Conservation (phyloP, 2,888 invertebrate genomes). For the Leptarthrus brevirostris region DNA sequence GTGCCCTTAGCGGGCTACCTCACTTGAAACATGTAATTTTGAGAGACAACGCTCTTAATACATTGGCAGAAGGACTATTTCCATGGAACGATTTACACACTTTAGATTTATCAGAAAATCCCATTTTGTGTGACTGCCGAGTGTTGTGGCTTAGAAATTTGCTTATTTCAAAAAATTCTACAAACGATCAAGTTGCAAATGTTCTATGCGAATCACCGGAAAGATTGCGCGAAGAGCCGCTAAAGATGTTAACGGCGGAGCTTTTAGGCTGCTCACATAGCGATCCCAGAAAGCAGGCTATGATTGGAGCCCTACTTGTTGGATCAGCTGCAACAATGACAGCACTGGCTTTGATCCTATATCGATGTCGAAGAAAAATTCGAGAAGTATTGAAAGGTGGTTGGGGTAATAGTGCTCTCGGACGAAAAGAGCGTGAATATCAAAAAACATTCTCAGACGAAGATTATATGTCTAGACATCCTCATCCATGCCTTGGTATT, state of each 20-base stretch:
- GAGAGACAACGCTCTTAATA: conserved; percentile 81
- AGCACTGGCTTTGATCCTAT: conserved; percentile 78
- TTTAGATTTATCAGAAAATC: conserved; percentile 85
- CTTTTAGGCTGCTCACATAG: conserved; percentile 85
- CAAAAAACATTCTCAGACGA: conserved; percentile 91
- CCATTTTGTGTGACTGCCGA: conserved; percentile 83
- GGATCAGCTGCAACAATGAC: conserved; percentile 79
- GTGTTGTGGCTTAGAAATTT: conserved; percentile 83
- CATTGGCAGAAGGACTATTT: conserved; percentile 81
- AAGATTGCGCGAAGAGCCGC: conserved; percentile 76
- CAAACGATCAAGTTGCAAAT: conserved; percentile 63
- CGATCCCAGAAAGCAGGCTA: conserved; percentile 82
- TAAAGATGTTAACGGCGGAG: conserved; percentile 77
- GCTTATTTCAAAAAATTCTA: conserved; percentile 66
- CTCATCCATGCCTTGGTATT: conserved; percentile 64
- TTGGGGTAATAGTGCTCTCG: conserved; percentile 66
- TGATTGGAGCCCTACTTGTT: conserved; percentile 81
- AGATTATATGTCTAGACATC: conserved; percentile 73
- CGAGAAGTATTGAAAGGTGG: conserved; percentile 82
- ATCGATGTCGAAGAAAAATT: conserved; percentile 82
- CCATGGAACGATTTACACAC: conserved; percentile 82
- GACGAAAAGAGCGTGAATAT: conserved; percentile 86
- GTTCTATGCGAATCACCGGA: conserved; percentile 80
- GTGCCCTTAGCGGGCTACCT: conserved; percentile 81
- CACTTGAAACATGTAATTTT: conserved; percentile 81